Conservation (phyloP, 2,888 invertebrate genomes). For the Oeneis ivallda region DNA sequence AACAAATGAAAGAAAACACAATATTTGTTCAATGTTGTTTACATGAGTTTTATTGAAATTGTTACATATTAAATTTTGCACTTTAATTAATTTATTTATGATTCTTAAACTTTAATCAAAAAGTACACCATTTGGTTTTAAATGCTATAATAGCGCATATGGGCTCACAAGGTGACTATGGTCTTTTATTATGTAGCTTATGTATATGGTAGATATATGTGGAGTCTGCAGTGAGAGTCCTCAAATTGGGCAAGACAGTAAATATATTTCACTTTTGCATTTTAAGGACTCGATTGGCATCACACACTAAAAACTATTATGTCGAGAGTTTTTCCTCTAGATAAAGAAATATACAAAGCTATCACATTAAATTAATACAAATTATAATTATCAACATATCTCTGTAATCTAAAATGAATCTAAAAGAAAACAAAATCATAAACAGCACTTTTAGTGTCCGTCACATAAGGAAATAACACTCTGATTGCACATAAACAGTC, state of each 20-base stretch:
- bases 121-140: conserved; percentile 80
- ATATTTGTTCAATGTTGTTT: conserved; percentile 70
- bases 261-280: conserved; percentile 16
- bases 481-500: conserved; percentile 73
- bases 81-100: conserved; percentile 74
- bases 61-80: conserved; percentile 81
- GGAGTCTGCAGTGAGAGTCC: conserved; percentile 36
- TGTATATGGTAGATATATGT: conserved; percentile 50
- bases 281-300: conserved; percentile 6
- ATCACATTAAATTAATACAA: conserved; percentile 81
- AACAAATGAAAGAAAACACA: conserved; percentile 52
- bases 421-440: conserved; percentile 71
- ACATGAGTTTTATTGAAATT: conserved; percentile 78
- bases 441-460: conserved; percentile 77
- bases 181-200: conserved; percentile 69
- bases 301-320: conserved; percentile 35
- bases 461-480: conserved; percentile 65
- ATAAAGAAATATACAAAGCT: conserved; percentile 80
- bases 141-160: conserved; percentile 77
- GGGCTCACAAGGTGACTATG: conserved; percentile 68
- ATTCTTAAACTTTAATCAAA: conserved; percentile 76
- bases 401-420: conserved; percentile 73
- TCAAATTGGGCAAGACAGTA: conserved; percentile 20
- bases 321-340: conserved; percentile 64
- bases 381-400: conserved; percentile 78